Percentiles rank a stretch among this genome's conserved stretches.
phyloP scores from a whole-genome alignment of 2,888 invertebrate genomes.

The Melitaea athalia region DNA sequence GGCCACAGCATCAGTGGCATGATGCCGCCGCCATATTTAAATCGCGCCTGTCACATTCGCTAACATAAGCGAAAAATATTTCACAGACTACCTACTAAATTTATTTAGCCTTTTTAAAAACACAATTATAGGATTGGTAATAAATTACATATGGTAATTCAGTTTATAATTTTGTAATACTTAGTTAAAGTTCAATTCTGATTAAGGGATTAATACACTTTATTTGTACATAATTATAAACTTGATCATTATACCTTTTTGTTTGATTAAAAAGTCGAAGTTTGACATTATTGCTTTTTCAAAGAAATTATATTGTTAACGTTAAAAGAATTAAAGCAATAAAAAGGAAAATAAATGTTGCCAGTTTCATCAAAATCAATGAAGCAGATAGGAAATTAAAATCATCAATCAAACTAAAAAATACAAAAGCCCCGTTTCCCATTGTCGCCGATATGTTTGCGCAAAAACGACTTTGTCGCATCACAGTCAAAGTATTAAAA shows the following conservation, averaged over 20 bases:
- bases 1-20: constrained; percentile 72
- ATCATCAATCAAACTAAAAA: constrained; percentile 82
- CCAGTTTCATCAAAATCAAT: constrained; percentile 57
- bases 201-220: no score
- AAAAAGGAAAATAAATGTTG: constrained; percentile 27
- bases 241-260: neutral
- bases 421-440: constrained; percentile 78
- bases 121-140: neutral
- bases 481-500: constrained; percentile 81
- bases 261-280: neutral
- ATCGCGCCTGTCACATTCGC: constrained; percentile 76
- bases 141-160: no score
- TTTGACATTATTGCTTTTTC: neutral
- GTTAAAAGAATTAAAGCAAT: constrained; percentile 17
- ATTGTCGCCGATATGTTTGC: constrained; percentile 81
- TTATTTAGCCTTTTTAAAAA: constrained; percentile 10
- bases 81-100: constrained; percentile 18
- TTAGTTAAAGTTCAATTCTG: no score
- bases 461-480: constrained; percentile 82
- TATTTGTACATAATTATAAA: no score
- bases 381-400: constrained; percentile 80
- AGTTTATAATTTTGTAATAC: no score
- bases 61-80: constrained; percentile 31
- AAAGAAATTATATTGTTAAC: neutral
- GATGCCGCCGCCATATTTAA: constrained; percentile 78